A percentile compares a stretch with the other conserved stretches of the same genome.
Evolutionary conservation across 2,113 vertebrate species (phyloP).

Genomic region (Vombatus ursinus): DNA sequence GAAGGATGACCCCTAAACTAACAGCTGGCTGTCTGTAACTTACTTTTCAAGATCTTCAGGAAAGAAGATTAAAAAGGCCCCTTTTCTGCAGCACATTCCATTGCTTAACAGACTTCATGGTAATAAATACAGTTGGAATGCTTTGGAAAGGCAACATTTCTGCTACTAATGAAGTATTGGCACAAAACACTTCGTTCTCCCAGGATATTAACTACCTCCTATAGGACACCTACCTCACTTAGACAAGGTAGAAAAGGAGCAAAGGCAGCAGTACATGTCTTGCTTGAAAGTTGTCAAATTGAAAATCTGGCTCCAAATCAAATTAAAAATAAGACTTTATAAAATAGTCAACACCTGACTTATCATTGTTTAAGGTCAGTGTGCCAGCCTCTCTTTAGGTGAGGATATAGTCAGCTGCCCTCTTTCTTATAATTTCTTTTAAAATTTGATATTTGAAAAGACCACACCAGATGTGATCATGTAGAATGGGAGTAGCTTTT

Average conservation of each 20-base stretch:
- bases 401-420: constrained; percentile 25
- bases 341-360: constrained; percentile 56
- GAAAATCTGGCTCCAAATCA: constrained; percentile 51
- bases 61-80: background rate
- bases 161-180: background rate
- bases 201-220: background rate
- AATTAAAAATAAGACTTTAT: constrained; percentile 62
- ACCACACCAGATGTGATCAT: background rate
- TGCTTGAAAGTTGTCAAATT: constrained; percentile 16
- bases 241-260: constrained; percentile 29
- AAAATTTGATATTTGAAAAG: constrained; percentile 42
- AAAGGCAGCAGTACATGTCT: constrained; percentile 48
- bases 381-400: constrained; percentile 53
- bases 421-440: constrained; percentile 31
- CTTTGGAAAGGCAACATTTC: background rate
- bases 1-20: background rate
- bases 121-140: background rate
- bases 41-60: constrained; percentile 16
- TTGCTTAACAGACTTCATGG: background rate
- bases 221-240: background rate
- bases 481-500: constrained; percentile 16
- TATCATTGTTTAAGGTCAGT: constrained; percentile 51
- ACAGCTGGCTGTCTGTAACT: background rate
- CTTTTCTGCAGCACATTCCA: background rate
- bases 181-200: background rate